These are phyloP conservation scores for Aphis gossypii DNA, from an alignment of 1,140 invertebrate species.

Conservation along the genomic window DNA sequence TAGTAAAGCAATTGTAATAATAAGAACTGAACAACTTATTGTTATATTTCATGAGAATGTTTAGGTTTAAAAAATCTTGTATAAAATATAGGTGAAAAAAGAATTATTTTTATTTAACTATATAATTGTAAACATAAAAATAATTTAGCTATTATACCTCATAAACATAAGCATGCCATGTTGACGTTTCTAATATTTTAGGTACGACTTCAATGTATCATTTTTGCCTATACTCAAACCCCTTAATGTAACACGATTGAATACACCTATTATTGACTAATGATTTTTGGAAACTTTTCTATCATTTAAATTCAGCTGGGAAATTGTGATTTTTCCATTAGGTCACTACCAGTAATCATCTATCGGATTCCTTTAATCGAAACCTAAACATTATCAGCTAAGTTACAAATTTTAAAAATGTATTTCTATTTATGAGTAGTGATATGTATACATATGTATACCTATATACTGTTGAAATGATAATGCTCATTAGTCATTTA, in stretches of 20 bases:
- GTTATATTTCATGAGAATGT: not conserved
- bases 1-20: not conserved
- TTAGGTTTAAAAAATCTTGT: not conserved
- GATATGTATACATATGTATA: not conserved
- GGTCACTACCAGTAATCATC: not conserved
- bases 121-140: constrained; percentile 17
- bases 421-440: not conserved
- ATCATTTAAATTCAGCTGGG: not conserved
- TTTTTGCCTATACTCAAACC: not conserved
- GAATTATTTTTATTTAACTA: not conserved
- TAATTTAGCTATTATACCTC: not conserved
- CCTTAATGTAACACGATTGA: not conserved
- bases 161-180: not conserved
- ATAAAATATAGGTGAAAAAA: constrained; percentile 10
- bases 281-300: not conserved
- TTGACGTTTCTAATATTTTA: not conserved
- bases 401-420: not conserved
- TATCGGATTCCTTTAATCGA: not conserved
- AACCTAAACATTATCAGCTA: not conserved
- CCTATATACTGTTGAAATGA: not conserved
- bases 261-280: not conserved
- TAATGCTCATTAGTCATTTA: not conserved
- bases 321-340: not conserved
- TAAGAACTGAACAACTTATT: not conserved
- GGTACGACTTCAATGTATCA: not conserved